Base-by-base conservation (phyloP, 2,888 invertebrate genomes). In the Empis livida region DNA sequence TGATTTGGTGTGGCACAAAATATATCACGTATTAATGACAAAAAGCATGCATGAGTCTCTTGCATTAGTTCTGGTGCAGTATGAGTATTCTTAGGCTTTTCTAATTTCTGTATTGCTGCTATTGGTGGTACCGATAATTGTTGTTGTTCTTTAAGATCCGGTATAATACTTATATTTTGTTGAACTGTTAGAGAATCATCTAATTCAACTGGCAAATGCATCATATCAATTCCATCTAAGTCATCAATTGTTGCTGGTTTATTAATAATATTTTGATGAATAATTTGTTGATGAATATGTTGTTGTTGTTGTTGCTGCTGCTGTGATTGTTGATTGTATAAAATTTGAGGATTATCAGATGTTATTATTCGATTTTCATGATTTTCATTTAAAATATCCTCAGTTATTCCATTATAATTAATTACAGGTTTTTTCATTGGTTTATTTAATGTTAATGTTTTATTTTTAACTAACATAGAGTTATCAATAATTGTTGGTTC, bases 1-100 rank as follows among this genome's bases (percentile, higher is more conserved):
- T 89, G 89, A 54, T 92, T 90, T 2, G 81, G 78, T 6, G 87
- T 81, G 0, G 89, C 86, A 45, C 86, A 86, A 58, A 95, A 88
- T 49, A 94, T 77, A 59, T 92, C 93, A 6, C 94, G 76, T 27
- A 95, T 76, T 39, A 95, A 69, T 2, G 91, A 88, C 65, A 95
- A 80, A 73, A 91, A 95, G 64, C 84, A 86, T 0, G 83, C 78
- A 56, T 88, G 88, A 0, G 86, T 86, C 43, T 86, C 87, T 65
- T 88, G 85, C 65, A 84, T 84, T 35, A 87, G 65, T 44, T 76
- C 73, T 16, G 76, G 74, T 8, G 55, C 35, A 0, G 49, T 49
- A 2, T 39, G 31, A 58, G 49, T 27, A 35, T 17, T 35, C 11
- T 23, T 44, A 10, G 15, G 10, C 50, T 11, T 13, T 30, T 17